Conservation (phyloP, 2,888 invertebrate species). For the Herminia tarsipennalis region DNA sequence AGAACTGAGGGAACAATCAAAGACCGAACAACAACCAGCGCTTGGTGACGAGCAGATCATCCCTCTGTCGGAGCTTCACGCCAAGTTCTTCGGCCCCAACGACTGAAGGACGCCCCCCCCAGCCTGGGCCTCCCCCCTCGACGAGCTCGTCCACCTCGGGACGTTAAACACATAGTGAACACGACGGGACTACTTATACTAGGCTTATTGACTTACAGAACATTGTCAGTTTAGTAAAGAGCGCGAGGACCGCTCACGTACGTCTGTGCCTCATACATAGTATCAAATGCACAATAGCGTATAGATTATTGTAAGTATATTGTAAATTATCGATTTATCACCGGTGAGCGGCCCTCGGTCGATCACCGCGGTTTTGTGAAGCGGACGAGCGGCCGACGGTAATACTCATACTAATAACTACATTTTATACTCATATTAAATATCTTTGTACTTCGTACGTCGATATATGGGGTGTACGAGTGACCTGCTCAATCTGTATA, state of each 20-base stretch:
- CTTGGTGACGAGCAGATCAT: constrained; percentile 72
- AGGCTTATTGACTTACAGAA: constrained; percentile 38
- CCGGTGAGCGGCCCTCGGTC: constrained; percentile 9
- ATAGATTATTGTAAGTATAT: constrained; percentile 19
- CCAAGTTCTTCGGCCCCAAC: constrained; percentile 60
- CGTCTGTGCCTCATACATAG: constrained; percentile 28
- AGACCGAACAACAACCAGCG: constrained; percentile 72
- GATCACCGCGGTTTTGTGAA: constrained; percentile 4
- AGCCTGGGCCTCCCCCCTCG: constrained; percentile 6
- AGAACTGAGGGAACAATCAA: constrained; percentile 78
- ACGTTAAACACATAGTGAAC: constrained; percentile 20
- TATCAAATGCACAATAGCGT: constrained; percentile 22
- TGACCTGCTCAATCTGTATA: constrained; percentile 35
- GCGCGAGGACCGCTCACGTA: constrained; percentile 17
- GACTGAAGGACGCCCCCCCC: constrained; percentile 47
- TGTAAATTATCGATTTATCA: constrained; percentile 17
- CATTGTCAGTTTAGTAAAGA: constrained; percentile 20
- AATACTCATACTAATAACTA: constrained; percentile 1
- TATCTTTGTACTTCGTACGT: no score
- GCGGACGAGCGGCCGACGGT: not conserved
- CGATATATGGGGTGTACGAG: no score
- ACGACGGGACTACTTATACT: constrained; percentile 26
- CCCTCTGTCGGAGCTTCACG: constrained; percentile 66
- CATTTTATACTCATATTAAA: no score
- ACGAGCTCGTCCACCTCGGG: constrained; percentile 5